Evolutionary conservation across 35 echinoderm and acorn worm species (phyloP).

Genomic region (Holothuria glaberrima): DNA sequence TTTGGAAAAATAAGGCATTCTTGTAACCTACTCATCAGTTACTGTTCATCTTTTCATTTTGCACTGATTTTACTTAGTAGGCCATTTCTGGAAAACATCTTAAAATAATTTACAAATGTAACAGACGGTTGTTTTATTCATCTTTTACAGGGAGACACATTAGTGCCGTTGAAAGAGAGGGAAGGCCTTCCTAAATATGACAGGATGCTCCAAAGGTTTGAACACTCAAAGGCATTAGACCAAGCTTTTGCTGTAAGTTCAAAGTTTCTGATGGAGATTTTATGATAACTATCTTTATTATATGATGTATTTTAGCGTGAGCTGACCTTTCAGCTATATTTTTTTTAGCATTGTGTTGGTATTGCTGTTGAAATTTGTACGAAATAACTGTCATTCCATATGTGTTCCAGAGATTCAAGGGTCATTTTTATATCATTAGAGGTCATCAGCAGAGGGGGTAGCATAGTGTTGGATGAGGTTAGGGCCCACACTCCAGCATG

Average conservation of each 20-base stretch:
- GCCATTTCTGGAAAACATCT: neutral
- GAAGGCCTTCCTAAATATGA: slow-evolving; percentile 85
- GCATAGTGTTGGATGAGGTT: no score
- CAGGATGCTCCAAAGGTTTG: slow-evolving; percentile 76
- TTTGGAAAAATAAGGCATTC: no score
- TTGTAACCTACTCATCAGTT: no score
- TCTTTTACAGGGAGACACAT: slow-evolving; percentile 32
- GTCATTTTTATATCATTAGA: no score
- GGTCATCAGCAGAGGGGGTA: no score
- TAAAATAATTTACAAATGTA: neutral
- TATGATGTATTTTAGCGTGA: neutral
- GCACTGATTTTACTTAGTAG: neutral
- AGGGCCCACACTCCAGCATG: no score
- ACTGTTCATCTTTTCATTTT: no score
- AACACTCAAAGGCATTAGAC: slow-evolving; percentile 94
- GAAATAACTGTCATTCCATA: no score
- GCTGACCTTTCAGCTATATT: neutral
- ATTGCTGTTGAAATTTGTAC: no score
- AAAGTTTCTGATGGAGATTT: neutral
- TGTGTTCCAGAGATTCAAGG: no score
- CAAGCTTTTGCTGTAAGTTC: slow-evolving; percentile 75
- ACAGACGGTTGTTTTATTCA: no score
- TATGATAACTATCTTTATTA: neutral
- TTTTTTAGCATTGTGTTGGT: no score
- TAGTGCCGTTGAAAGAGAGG: slow-evolving; percentile 50